phyloP scores from a whole-genome alignment of 2,113 vertebrate species.

The Mugil cephalus region DNA sequence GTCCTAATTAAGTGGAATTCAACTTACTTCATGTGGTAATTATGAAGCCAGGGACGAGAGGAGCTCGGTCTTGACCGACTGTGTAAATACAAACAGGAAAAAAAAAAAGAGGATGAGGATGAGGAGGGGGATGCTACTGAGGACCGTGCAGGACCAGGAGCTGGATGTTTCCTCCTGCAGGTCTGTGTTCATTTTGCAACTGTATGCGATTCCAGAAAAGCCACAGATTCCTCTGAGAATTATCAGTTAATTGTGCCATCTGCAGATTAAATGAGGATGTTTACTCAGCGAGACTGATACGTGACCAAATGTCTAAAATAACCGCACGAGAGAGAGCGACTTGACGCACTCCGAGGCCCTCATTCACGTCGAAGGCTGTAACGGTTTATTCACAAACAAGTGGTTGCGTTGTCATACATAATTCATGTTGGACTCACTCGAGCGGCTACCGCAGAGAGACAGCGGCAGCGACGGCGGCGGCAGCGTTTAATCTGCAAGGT shows the following conservation, averaged over 20 bases:
- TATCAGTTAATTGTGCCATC: slow-evolving; percentile 20
- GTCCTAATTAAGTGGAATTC: slow-evolving; percentile 70
- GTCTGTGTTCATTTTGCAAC: slow-evolving; percentile 12
- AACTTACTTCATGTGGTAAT: slow-evolving; percentile 53
- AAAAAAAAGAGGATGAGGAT: slow-evolving; percentile 15
- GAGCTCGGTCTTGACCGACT: slow-evolving; percentile 18
- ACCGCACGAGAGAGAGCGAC: slow-evolving; percentile 6
- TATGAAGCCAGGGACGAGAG: slow-evolving; percentile 41
- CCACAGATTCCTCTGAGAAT: slow-evolving; percentile 25
- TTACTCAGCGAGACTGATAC: slow-evolving; percentile 22
- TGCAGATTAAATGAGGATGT: slow-evolving; percentile 29
- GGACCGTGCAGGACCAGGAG: neutral
- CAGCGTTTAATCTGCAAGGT: slow-evolving; percentile 43
- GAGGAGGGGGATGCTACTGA: neutral
- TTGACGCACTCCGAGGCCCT: neutral
- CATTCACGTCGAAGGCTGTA: slow-evolving; percentile 10
- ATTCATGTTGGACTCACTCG: slow-evolving; percentile 29
- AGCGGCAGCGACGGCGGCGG: slow-evolving; percentile 2
- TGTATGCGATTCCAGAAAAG: slow-evolving; percentile 9
- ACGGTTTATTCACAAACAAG: slow-evolving; percentile 46
- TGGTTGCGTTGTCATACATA: slow-evolving; percentile 28
- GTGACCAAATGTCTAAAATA: slow-evolving; percentile 22
- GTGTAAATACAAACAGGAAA: slow-evolving; percentile 20
- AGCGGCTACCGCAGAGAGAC: slow-evolving; percentile 4
- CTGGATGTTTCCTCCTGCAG: slow-evolving; percentile 6